Percentiles rank a stretch among this genome's conserved stretches.
These are phyloP conservation scores for Megathymus violae DNA, from an alignment of 1,140 invertebrate species.

Conservation along the genomic window DNA sequence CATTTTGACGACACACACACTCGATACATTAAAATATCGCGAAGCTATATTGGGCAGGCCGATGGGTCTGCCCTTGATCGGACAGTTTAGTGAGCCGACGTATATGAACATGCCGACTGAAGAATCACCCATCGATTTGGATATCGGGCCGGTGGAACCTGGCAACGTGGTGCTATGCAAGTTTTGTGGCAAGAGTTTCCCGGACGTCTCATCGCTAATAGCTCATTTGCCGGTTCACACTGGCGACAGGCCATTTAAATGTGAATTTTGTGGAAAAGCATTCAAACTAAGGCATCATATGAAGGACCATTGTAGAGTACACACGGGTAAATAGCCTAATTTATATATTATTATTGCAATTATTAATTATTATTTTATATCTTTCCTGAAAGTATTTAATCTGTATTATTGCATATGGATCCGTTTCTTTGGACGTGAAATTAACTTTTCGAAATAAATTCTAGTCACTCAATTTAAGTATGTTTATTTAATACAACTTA, in stretches of 20 bases:
- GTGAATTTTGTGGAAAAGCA: slow-evolving; percentile 95
- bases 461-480: too few species aligned
- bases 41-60: slow-evolving; percentile 86
- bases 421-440: too few species aligned
- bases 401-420: too few species aligned
- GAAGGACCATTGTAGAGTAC: slow-evolving; percentile 96
- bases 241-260: slow-evolving; percentile 94
- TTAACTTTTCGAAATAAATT: too few species aligned
- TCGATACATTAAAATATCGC: slow-evolving; percentile 93
- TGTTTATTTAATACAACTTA: too few species aligned
- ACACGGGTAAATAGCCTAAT: slow-evolving; percentile 87
- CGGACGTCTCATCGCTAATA: slow-evolving; percentile 93
- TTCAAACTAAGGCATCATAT: slow-evolving; percentile 96
- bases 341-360: too few species aligned
- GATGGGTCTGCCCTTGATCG: slow-evolving; percentile 83
- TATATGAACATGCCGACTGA: slow-evolving; percentile 79
- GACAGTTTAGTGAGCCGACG: slow-evolving; percentile 75
- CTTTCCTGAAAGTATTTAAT: too few species aligned
- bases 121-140: slow-evolving; percentile 81
- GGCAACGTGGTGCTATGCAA: slow-evolving; percentile 93
- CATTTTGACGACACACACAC: slow-evolving; percentile 93
- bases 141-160: slow-evolving; percentile 84
- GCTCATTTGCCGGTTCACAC: slow-evolving; percentile 94
- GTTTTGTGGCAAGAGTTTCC: slow-evolving; percentile 95
- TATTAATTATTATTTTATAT: too few species aligned